A percentile compares a stretch with the other conserved stretches of the same genome.
phyloP scores from a whole-genome alignment of 2,888 invertebrate genomes.

The Lumbricus terrestris region DNA sequence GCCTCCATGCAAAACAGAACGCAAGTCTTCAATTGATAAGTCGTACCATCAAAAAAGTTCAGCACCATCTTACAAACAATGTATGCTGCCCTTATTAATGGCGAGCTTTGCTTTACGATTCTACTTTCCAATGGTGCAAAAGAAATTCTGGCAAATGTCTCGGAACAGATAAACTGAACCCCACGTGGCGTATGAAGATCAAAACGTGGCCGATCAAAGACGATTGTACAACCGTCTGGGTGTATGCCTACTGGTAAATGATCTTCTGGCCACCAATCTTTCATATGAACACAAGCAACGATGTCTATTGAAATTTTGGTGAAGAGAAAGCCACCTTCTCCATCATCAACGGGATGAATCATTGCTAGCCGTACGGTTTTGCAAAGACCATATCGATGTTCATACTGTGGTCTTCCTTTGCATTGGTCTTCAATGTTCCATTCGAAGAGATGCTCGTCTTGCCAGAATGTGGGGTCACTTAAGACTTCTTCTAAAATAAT shows the following conservation, averaged over 20 bases:
- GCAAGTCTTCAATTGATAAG: background rate
- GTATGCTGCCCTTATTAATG: background rate
- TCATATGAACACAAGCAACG: background rate
- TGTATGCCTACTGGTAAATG: background rate
- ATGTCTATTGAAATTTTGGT: background rate
- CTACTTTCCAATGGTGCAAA: background rate
- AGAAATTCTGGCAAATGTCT: background rate
- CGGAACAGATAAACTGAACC: background rate
- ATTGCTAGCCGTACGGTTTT: too few species aligned
- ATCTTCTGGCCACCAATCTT: background rate
- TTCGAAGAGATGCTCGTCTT: background rate
- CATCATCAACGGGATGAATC: background rate
- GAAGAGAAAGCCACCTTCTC: background rate
- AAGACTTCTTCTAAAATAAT: background rate
- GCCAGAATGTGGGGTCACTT: background rate
- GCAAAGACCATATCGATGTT: background rate
- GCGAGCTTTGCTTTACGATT: background rate
- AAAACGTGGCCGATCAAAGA: too few species aligned
- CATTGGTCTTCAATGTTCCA: background rate
- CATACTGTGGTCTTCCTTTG: too few species aligned
- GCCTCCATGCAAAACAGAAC: background rate
- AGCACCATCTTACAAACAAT: background rate
- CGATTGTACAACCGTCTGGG: background rate
- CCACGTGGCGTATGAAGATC: background rate
- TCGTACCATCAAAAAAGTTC: too few species aligned